phyloP scores from a whole-genome alignment of 1,140 invertebrate species.

The Anadara kagoshimensis region DNA sequence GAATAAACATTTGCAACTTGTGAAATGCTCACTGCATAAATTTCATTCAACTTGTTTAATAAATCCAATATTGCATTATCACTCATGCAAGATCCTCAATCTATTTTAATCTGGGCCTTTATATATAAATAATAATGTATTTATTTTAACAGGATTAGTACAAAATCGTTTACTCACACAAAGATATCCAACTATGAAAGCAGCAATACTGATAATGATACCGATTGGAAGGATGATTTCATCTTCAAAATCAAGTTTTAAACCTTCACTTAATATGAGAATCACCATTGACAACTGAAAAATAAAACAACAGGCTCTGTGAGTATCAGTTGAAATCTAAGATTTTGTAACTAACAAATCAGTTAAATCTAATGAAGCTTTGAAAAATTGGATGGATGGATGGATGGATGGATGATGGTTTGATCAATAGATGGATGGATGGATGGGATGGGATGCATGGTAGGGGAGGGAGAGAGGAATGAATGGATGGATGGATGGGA shows the following conservation, averaged over 20 bases:
- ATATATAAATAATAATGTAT: not conserved
- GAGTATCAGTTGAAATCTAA: not conserved
- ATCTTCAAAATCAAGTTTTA: constrained; percentile 38
- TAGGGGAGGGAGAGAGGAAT: not conserved
- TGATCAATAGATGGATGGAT: not conserved
- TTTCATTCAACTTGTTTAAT: no score
- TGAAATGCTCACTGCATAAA: not conserved
- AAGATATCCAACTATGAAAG: constrained; percentile 56
- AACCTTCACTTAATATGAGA: constrained; percentile 47
- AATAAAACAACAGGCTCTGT: constrained; percentile 12
- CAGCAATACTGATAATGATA: constrained; percentile 42
- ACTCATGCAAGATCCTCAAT: no score
- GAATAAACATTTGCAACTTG: not conserved
- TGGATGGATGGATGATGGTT: not conserved
- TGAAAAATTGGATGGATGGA: not conserved
- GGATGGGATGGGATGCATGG: not conserved
- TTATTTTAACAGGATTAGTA: constrained; percentile 5
- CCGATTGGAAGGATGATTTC: constrained; percentile 52
- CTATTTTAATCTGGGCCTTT: not conserved
- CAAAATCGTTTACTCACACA: constrained; percentile 48
- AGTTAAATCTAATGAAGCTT: no score
- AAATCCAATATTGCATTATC: not conserved
- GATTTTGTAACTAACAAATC: not conserved
- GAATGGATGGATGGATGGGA: no score
- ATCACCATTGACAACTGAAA: constrained; percentile 61